A percentile compares a stretch with the other conserved stretches of the same genome.
Evolutionary conservation across 2,888 invertebrate genomes (phyloP).

Genomic region (Mantis religiosa): DNA sequence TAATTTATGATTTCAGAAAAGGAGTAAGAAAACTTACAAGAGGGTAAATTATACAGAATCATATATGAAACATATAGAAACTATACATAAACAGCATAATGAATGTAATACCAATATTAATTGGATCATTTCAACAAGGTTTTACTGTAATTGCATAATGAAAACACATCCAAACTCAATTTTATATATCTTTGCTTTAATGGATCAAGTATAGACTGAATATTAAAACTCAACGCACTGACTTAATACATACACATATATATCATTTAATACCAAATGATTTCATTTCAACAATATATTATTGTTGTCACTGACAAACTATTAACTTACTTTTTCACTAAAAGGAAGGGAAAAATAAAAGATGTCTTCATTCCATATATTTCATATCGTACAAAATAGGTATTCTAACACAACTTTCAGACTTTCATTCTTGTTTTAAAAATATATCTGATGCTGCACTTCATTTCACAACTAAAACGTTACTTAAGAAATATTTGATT

Average conservation of each 20-base stretch:
- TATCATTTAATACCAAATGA: not conserved
- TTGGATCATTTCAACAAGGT: too few relatives aligned
- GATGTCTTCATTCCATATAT: not conserved
- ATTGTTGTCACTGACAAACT: not conserved
- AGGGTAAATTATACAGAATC: too few relatives aligned
- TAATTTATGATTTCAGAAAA: too few relatives aligned
- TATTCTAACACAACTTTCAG: not conserved
- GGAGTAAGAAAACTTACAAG: too few relatives aligned
- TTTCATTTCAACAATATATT: not conserved
- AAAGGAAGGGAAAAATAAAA: not conserved
- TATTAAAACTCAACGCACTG: not conserved
- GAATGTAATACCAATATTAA: too few relatives aligned
- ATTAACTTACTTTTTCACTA: not conserved
- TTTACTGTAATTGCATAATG: not conserved
- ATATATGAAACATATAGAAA: too few relatives aligned
- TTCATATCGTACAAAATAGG: not conserved
- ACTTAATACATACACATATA: not conserved
- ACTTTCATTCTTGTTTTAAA: slow-evolving; percentile 4
- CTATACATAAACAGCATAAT: too few relatives aligned
- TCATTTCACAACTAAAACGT: not conserved
- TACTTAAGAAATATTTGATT: not conserved
- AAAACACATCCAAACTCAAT: not conserved
- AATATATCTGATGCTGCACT: not conserved
- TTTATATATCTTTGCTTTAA: not conserved
- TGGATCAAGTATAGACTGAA: not conserved